These are phyloP conservation scores for Catharus fuscescens DNA, from an alignment of 2,113 vertebrate species.

Conservation along the genomic window DNA sequence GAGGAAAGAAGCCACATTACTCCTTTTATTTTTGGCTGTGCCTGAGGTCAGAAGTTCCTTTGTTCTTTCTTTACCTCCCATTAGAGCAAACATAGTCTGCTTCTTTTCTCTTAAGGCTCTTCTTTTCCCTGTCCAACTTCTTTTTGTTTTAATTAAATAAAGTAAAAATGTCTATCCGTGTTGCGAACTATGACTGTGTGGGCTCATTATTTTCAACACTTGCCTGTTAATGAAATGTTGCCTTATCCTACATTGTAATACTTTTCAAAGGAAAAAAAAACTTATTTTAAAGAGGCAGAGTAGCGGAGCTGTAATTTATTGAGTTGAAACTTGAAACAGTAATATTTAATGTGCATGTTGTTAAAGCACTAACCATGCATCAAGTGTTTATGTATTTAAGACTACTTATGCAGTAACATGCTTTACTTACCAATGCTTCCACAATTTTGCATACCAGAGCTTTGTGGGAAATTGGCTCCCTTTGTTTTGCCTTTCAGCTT, in stretches of 20 bases:
- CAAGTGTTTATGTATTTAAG: neutral
- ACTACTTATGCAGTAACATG: neutral
- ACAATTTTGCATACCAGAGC: neutral
- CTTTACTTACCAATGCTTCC: neutral
- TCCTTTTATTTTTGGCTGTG: conserved; percentile 54
- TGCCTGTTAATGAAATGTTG: conserved; percentile 23
- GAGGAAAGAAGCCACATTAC: neutral
- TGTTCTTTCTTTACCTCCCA: conserved; percentile 49
- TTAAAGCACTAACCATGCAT: neutral
- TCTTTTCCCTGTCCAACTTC: neutral
- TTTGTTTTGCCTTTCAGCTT: conserved; percentile 1
- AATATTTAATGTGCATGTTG: neutral
- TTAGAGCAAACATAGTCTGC: conserved; percentile 37
- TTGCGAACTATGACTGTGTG: neutral
- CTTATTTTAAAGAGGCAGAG: neutral
- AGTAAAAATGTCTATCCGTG: neutral
- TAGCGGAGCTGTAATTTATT: neutral
- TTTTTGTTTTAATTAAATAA: neutral
- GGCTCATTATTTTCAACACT: conserved; percentile 16
- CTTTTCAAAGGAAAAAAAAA: neutral
- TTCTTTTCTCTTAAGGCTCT: neutral
- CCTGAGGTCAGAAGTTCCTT: conserved; percentile 55
- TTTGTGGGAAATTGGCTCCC: neutral
- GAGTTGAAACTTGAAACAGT: neutral
- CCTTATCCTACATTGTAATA: neutral